phyloP scores from a whole-genome alignment of 1,140 invertebrate species.

The Megalonaias nervosa region DNA sequence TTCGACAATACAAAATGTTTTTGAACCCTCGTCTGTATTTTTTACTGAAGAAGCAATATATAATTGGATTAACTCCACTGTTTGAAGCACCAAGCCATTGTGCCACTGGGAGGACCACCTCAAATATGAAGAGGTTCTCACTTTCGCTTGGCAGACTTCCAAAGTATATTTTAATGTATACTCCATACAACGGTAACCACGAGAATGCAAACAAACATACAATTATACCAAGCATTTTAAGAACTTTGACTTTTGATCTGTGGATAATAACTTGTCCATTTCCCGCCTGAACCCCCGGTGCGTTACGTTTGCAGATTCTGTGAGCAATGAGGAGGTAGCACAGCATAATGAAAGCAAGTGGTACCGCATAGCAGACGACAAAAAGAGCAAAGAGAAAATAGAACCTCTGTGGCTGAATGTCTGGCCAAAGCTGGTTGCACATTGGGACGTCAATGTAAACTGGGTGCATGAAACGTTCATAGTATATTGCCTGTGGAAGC shows the following conservation, averaged over 20 bases:
- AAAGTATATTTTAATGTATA: constrained; percentile 49
- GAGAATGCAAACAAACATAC: constrained; percentile 94
- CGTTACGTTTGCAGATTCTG: constrained; percentile 88
- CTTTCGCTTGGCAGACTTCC: constrained; percentile 76
- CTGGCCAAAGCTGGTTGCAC: constrained; percentile 52
- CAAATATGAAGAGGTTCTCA: constrained; percentile 81
- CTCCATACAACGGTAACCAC: constrained; percentile 91
- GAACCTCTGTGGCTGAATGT: constrained; percentile 79
- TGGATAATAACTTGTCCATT: constrained; percentile 58
- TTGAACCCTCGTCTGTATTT: constrained; percentile 93
- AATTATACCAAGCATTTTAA: constrained; percentile 96
- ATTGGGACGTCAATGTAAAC: constrained; percentile 34
- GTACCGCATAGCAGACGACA: constrained; percentile 90
- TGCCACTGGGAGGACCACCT: constrained; percentile 87
- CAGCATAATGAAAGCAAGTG: constrained; percentile 89
- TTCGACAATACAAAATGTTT: constrained; percentile 22
- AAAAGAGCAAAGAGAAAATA: constrained; percentile 93
- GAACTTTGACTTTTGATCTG: constrained; percentile 76
- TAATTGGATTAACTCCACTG: constrained; percentile 96
- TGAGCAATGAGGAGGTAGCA: constrained; percentile 95
- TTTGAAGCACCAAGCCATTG: constrained; percentile 97
- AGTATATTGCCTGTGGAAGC: constrained; percentile 90
- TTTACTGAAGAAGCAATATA: constrained; percentile 97
- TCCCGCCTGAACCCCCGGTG: constrained; percentile 77
- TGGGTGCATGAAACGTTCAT: constrained; percentile 75